A percentile compares a stretch with the other conserved stretches of the same genome.
Evolutionary conservation across 2,113 vertebrate species (phyloP).

Genomic region (Tragelaphus scriptus): DNA sequence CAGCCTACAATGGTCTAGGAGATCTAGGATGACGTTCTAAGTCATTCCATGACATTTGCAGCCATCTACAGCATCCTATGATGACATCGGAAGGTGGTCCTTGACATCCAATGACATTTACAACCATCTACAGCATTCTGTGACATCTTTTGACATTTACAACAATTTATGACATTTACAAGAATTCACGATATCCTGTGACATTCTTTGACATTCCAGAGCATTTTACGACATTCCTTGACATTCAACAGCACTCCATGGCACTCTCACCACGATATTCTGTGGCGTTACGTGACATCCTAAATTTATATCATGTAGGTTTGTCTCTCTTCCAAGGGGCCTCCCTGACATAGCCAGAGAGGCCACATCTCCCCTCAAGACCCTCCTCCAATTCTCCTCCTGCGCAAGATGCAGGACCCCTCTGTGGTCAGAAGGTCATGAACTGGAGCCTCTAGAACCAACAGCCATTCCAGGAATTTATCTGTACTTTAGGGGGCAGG

Average conservation of each 20-base stretch:
- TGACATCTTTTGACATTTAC: slow-evolving; percentile 37
- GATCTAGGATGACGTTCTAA: background rate
- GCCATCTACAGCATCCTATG: background rate
- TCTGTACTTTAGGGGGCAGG: background rate
- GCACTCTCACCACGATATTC: background rate
- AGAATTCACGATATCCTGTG: background rate
- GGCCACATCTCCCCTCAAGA: no score
- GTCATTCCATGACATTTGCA: slow-evolving; percentile 7
- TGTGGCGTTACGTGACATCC: slow-evolving; percentile 45
- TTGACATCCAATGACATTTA: slow-evolving; percentile 19
- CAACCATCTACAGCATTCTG: background rate
- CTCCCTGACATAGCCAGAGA: background rate
- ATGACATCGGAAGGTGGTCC: slow-evolving; percentile 15
- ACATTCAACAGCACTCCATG: background rate
- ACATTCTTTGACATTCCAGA: slow-evolving; percentile 50
- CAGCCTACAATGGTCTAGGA: background rate
- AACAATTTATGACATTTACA: slow-evolving; percentile 34
- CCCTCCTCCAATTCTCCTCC: background rate
- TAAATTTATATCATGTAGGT: background rate
- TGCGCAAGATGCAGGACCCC: background rate
- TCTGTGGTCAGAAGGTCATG: background rate
- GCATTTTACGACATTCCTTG: slow-evolving; percentile 49
- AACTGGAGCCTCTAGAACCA: background rate
- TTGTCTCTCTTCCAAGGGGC: background rate
- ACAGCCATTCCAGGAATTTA: background rate